A percentile compares a stretch with the other conserved stretches of the same genome.
Evolutionary conservation across 2,797 vertebrate genomes (phyloP).

Genomic region (Octomys mimax): DNA sequence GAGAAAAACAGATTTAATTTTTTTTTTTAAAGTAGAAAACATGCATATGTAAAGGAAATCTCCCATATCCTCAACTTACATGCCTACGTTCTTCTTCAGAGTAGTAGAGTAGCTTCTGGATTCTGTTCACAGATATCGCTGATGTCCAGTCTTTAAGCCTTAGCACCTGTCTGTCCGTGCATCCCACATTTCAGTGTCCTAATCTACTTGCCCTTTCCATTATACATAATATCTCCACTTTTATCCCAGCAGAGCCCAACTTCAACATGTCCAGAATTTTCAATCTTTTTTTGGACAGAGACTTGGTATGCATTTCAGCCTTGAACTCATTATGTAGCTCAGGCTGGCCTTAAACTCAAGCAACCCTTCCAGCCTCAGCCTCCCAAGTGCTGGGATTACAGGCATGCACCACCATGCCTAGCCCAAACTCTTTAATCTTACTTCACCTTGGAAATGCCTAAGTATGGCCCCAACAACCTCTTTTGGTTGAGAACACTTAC

Average conservation of each 20-base stretch:
- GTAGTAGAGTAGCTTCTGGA: background rate
- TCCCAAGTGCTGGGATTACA: background rate
- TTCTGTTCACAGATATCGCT: background rate
- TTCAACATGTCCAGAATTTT: constrained; percentile 1
- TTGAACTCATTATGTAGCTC: background rate
- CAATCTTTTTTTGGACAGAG: background rate
- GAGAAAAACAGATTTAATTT: constrained; percentile 78
- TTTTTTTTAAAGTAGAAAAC: constrained; percentile 58
- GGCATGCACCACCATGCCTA: background rate
- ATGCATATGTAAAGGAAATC: constrained; percentile 22
- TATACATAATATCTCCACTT: background rate
- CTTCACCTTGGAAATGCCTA: constrained; percentile 41
- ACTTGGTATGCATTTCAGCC: background rate
- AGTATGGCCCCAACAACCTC: background rate
- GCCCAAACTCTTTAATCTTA: background rate
- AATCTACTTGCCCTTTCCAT: background rate
- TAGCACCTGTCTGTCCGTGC: background rate
- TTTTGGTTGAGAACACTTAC: background rate
- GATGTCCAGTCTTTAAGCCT: background rate
- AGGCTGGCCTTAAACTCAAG: background rate
- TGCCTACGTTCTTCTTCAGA: constrained; percentile 32
- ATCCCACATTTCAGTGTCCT: constrained; percentile 2
- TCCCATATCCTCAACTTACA: background rate
- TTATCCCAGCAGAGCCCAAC: background rate
- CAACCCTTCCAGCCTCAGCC: background rate